Percentiles rank a stretch among this genome's conserved stretches.
Evolutionary conservation across 2,113 vertebrate species (phyloP).

Genomic region (Carassius auratus): DNA sequence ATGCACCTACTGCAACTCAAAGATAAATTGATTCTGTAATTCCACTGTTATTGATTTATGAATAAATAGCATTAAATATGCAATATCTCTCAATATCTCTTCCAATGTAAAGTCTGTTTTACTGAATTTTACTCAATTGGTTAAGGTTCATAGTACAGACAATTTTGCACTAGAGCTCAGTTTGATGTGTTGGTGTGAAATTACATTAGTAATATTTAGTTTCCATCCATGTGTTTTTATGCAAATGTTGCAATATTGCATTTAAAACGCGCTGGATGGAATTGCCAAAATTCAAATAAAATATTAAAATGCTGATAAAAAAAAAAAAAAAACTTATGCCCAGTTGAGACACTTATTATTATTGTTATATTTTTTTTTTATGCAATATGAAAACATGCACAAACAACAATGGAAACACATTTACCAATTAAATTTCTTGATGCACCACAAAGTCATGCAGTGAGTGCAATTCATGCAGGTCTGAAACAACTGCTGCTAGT

Average conservation of each 20-base stretch:
- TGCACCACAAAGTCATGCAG: not conserved
- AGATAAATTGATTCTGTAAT: constrained; percentile 54
- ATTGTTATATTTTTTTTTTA: no score
- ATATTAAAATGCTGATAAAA: no score
- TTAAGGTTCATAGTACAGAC: not conserved
- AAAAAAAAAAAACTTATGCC: no score
- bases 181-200: not conserved
- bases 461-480: not conserved
- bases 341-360: no score
- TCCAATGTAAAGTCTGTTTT: not conserved
- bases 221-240: no score
- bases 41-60: constrained; percentile 54
- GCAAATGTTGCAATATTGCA: no score
- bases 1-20: constrained; percentile 16
- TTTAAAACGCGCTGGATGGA: no score
- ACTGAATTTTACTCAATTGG: not conserved
- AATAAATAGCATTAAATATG: constrained; percentile 21
- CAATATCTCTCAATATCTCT: not conserved
- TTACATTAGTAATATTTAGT: no score
- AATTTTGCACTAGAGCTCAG: not conserved
- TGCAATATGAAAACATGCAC: no score
- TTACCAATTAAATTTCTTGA: not conserved
- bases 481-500: not conserved
- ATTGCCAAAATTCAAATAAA: no score
- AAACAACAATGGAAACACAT: not conserved